Conservation (phyloP, 1,140 invertebrate species). For the Magallana angulata region DNA sequence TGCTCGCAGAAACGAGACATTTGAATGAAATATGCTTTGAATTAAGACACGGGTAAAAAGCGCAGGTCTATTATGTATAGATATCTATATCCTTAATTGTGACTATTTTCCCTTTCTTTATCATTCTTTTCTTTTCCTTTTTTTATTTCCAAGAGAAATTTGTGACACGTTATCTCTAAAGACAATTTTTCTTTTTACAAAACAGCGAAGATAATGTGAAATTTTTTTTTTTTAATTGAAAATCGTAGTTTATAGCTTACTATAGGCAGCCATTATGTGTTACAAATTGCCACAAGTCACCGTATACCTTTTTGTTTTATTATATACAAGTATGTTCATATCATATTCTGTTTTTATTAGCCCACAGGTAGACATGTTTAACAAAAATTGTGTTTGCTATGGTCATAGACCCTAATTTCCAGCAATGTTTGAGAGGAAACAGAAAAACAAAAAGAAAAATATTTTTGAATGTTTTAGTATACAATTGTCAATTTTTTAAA, state of each 20-base stretch:
- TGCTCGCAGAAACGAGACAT: neutral
- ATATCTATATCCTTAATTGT: neutral
- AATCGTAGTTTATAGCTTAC: constrained; percentile 4
- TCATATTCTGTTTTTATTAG: neutral
- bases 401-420: constrained; percentile 1
- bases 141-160: neutral
- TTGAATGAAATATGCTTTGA: neutral
- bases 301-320: neutral
- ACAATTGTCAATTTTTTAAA: neutral
- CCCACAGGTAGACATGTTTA: constrained; percentile 4
- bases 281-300: constrained; percentile 23
- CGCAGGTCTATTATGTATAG: neutral
- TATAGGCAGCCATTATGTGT: constrained; percentile 27
- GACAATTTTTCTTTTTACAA: neutral
- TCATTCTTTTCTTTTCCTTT: neutral
- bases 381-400: neutral
- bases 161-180: neutral
- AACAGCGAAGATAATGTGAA: neutral
- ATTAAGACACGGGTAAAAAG: constrained; percentile 8
- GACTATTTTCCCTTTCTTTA: neutral
- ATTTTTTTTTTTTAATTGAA: neutral
- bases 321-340: constrained; percentile 5
- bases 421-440: neutral
- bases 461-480: neutral
- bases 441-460: neutral